Evolutionary conservation across 2,888 invertebrate genomes (phyloP).

Genomic region (Epinotia nisella): DNA sequence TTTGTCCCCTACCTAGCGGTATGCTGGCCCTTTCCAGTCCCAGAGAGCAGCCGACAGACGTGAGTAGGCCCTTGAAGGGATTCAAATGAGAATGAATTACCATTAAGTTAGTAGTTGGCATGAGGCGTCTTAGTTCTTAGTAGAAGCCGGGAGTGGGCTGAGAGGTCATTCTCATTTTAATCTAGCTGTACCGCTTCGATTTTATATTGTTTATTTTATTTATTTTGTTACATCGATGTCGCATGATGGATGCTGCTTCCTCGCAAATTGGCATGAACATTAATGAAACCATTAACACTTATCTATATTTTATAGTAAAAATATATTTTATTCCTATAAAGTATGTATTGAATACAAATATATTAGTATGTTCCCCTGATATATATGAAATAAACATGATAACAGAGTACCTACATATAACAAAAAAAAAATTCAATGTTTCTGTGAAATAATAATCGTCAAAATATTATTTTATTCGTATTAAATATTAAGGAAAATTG

Average conservation of each 20-base stretch:
- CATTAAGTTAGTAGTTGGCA: constrained; percentile 50
- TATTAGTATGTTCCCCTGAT: constrained; percentile 33
- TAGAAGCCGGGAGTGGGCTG: constrained; percentile 53
- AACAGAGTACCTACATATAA: constrained; percentile 10
- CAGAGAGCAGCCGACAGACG: constrained; percentile 52
- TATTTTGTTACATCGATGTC: constrained; percentile 68
- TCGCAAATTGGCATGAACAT: constrained; percentile 76
- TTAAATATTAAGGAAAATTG: too few relatives aligned
- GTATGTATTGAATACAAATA: constrained; percentile 35
- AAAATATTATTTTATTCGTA: too few relatives aligned
- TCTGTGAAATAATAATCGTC: constrained; percentile 11
- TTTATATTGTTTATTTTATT: constrained; percentile 53
- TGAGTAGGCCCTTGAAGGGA: constrained; percentile 67
- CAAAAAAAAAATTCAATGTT: constrained; percentile 11
- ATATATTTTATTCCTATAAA: constrained; percentile 39
- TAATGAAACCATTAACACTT: constrained; percentile 49
- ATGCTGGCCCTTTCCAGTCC: neutral
- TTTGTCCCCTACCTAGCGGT: constrained; percentile 14
- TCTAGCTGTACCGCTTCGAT: constrained; percentile 65
- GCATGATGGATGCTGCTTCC: constrained; percentile 80
- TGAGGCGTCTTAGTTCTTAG: constrained; percentile 53
- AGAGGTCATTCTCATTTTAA: constrained; percentile 81
- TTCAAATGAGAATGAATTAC: constrained; percentile 79
- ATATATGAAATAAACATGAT: constrained; percentile 24
- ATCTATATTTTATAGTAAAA: constrained; percentile 52